These are phyloP conservation scores for Drosophila ogumai DNA, from an alignment of 1,140 invertebrate genomes.

Conservation along the genomic window DNA sequence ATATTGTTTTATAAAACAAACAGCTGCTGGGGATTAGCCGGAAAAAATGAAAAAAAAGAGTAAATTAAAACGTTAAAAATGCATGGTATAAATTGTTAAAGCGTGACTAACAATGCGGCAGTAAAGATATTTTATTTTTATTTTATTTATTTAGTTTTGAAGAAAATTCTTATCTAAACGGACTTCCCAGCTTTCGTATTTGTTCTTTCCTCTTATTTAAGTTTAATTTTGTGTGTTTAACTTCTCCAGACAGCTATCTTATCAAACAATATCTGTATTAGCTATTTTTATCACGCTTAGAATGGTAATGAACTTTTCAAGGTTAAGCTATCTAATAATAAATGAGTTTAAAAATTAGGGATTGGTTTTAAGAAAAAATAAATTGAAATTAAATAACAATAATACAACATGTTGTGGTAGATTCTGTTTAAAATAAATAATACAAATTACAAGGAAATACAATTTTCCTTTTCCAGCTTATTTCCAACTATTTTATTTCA, in stretches of 20 bases:
- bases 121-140: not conserved
- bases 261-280: constrained; percentile 21
- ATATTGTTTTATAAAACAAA: constrained; percentile 9
- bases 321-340: constrained; percentile 10
- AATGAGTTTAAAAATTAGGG: not conserved
- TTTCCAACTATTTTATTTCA: not conserved
- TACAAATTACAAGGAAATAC: not conserved
- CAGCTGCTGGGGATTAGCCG: constrained; percentile 28
- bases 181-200: constrained; percentile 7
- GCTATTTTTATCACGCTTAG: not conserved
- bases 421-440: not conserved
- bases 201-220: constrained; percentile 1
- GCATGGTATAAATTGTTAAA: not conserved
- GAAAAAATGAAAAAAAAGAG: not conserved
- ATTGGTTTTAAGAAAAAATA: not conserved
- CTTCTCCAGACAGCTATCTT: constrained; percentile 18
- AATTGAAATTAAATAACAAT: too few relatives aligned
- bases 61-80: not conserved
- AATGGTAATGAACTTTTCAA: constrained; percentile 20
- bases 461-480: not conserved
- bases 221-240: not conserved
- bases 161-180: constrained; percentile 5
- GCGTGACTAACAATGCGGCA: constrained; percentile 12
- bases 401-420: too few relatives aligned
- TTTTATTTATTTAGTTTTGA: constrained; percentile 3